These are phyloP conservation scores for Pygoscelis antarcticus DNA, from an alignment of 2,113 vertebrate genomes.

Conservation along the genomic window DNA sequence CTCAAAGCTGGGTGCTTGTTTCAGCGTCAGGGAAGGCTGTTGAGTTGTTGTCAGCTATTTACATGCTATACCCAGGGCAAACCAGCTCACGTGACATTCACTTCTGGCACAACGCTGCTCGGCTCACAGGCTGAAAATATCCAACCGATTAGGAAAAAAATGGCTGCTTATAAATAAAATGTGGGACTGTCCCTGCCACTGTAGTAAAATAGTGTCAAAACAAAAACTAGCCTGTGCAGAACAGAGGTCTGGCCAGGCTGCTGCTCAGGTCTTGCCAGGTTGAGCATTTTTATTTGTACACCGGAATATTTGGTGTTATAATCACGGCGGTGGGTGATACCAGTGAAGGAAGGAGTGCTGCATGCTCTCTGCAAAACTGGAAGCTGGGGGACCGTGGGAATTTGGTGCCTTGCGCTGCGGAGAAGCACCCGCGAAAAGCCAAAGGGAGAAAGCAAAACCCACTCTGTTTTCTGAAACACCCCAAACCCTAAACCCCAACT, in stretches of 20 bases:
- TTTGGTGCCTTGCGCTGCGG: rapidly evolving
- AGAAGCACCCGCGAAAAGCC: rapidly evolving
- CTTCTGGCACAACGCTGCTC: conserved; percentile 2
- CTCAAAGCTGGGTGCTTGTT: neutral
- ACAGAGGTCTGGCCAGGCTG: neutral
- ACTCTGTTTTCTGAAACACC: neutral
- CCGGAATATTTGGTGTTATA: neutral
- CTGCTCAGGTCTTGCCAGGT: neutral
- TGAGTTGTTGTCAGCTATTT: neutral
- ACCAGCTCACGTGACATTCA: neutral
- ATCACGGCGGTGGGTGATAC: neutral
- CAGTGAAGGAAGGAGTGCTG: neutral
- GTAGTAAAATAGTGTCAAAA: neutral
- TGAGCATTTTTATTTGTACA: neutral
- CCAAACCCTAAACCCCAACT: neutral
- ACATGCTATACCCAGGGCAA: neutral
- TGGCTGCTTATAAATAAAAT: neutral
- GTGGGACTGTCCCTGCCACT: neutral
- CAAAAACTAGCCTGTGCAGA: neutral
- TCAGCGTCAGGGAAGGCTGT: rapidly evolving
- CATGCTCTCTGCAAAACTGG: neutral
- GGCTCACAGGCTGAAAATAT: conserved; percentile 27
- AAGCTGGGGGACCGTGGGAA: rapidly evolving
- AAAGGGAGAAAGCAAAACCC: neutral
- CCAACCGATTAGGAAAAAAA: neutral